Conservation (phyloP, 2,113 vertebrate genomes). For the human (Homo sapiens) region DNA sequence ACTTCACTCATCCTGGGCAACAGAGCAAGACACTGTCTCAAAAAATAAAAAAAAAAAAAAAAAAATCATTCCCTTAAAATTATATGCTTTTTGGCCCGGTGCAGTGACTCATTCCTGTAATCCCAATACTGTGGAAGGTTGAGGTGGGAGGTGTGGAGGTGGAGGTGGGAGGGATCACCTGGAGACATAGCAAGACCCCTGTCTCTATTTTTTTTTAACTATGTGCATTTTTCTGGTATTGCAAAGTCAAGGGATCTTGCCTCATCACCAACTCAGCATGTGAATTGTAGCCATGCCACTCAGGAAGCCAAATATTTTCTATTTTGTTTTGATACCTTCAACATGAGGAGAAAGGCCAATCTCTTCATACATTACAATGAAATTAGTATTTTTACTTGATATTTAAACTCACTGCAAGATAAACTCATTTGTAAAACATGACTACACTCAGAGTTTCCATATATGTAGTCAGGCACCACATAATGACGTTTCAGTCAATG, state of each 20-base stretch:
- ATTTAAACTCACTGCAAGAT: neutral
- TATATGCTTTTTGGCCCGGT: too few species aligned
- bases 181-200: neutral
- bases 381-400: neutral
- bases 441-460: neutral
- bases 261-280: neutral
- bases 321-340: conserved; percentile 51
- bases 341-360: neutral
- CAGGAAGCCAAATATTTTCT: conserved; percentile 56
- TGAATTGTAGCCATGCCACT: neutral
- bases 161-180: too few species aligned
- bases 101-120: too few species aligned
- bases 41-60: too few species aligned
- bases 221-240: neutral
- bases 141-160: too few species aligned
- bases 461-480: neutral
- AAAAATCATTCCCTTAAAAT: too few species aligned
- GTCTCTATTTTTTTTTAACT: neutral
- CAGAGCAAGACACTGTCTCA: neutral
- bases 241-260: conserved; percentile 23
- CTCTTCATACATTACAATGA: neutral
- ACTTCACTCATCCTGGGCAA: neutral
- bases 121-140: too few species aligned
- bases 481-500: neutral
- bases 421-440: neutral